Percentiles rank a stretch among this genome's conserved stretches.
These are phyloP conservation scores for Pitta sordida DNA, from an alignment of 2,113 vertebrate genomes.

Conservation along the genomic window DNA sequence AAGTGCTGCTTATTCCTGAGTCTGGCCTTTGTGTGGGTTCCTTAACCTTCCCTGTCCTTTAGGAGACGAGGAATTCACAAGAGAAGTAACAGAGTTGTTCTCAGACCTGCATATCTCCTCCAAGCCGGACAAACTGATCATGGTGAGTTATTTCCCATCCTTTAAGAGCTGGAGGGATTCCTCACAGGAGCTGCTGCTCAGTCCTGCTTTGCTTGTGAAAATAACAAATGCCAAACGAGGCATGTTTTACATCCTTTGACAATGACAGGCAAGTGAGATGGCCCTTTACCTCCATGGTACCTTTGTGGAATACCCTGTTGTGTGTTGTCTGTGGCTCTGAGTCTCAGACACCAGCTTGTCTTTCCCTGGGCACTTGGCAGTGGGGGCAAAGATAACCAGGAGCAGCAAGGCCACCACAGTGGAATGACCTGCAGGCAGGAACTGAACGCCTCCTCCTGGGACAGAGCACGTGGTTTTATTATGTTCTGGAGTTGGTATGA, in stretches of 20 bases:
- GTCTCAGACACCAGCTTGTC: neutral
- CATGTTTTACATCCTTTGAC: neutral
- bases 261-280: neutral
- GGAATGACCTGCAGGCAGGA: neutral
- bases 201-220: neutral
- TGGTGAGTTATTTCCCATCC: slow-evolving; percentile 70
- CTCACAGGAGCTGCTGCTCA: neutral
- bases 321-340: neutral
- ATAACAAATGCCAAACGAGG: neutral
- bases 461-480: neutral
- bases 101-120: slow-evolving; percentile 77
- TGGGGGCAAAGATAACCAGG: neutral
- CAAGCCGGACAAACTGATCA: slow-evolving; percentile 81
- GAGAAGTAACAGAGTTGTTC: slow-evolving; percentile 81
- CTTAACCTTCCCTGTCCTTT: slow-evolving; percentile 32
- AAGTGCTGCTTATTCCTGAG: neutral
- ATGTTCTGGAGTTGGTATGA: neutral
- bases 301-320: neutral
- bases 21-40: neutral
- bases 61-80: slow-evolving; percentile 85
- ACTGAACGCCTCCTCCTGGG: neutral
- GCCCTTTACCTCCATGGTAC: neutral
- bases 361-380: neutral
- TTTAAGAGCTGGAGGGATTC: neutral
- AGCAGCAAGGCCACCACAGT: neutral